Evolutionary conservation across 2,113 vertebrate species (phyloP), one percentile per base, ranked within the genome.

Genomic region (Mus spicilegus): DNA sequence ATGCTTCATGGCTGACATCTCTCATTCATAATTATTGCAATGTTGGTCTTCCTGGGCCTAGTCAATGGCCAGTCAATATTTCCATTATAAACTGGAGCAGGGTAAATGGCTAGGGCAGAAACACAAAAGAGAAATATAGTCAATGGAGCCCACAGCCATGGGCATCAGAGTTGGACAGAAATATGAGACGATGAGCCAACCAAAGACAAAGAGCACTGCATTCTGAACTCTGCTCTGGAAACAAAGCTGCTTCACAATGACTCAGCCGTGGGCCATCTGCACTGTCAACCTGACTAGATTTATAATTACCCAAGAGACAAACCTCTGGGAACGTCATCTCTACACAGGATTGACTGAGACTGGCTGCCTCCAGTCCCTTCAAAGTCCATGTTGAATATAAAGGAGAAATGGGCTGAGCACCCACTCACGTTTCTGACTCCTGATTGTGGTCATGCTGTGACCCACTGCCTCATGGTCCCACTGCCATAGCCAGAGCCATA

Each of bases 21-120:
- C 93, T 97, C 97, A 97, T 97, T 97, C 94, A 97, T 96, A 97
- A 97, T 97, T 95, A 97, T 94, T 90, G 87, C 84, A 86, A 88
- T 95, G 96, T 69, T 36, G 7, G 86, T 76, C 73, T 96, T 70
- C 78, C n/a, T 65, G 42, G 84, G 36, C 67, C 70, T 49, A 85
- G 89, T 96, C 96, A 97, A 96, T 96, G 96, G 24, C 39, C 67
- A 91, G 91, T 97, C 97, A 89, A 94, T 97, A 97, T 82, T 94
- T 54, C 85, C 89, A 96, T 95, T 93, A 97, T 81, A 93, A 94
- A 69, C 58, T 42, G 65, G 84, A 93, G 72, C 73, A 93, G 58
- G 54, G 91, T 94, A 95, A 96, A 77, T n/a, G 61, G 30, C 42
- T 49, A 77, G 87, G 80, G 75, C 85, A 96, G 84, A 82, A 93